Evolutionary conservation across 2,113 vertebrate species (phyloP).

Genomic region (Xenus cinereus): DNA sequence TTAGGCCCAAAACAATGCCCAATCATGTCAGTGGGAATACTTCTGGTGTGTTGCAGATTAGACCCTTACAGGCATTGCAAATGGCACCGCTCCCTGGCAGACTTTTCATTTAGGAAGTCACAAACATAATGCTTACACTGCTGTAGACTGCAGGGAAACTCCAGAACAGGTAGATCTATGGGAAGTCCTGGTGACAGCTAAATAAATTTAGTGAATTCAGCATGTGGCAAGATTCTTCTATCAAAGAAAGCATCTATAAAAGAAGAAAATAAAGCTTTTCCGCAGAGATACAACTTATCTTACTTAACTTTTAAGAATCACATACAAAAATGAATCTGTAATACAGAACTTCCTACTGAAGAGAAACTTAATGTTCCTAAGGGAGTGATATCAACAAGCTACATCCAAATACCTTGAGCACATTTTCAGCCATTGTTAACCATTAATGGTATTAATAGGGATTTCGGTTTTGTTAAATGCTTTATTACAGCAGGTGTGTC

Average conservation of each 20-base stretch:
- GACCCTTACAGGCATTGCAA: background rate
- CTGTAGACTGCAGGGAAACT: background rate
- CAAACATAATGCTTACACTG: background rate
- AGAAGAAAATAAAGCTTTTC: background rate
- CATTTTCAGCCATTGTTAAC: background rate
- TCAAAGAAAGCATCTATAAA: background rate
- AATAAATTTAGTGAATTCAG: background rate
- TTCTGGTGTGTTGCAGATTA: background rate
- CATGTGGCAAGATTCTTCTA: background rate
- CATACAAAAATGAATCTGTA: background rate
- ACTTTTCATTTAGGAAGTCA: background rate
- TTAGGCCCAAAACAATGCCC: background rate
- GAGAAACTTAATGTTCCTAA: background rate
- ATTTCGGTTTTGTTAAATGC: background rate
- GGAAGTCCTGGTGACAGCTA: background rate
- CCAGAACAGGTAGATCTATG: background rate
- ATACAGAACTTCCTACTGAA: background rate
- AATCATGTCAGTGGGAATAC: background rate
- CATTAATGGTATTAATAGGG: background rate
- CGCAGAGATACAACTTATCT: background rate
- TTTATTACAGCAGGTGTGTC: background rate
- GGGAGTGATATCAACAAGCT: background rate
- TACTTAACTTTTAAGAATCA: background rate
- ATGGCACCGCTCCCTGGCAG: background rate
- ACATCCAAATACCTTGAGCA: background rate